These are phyloP conservation scores for Drosophila vallismaia DNA, from an alignment of 2,888 invertebrate species.

Conservation along the genomic window DNA sequence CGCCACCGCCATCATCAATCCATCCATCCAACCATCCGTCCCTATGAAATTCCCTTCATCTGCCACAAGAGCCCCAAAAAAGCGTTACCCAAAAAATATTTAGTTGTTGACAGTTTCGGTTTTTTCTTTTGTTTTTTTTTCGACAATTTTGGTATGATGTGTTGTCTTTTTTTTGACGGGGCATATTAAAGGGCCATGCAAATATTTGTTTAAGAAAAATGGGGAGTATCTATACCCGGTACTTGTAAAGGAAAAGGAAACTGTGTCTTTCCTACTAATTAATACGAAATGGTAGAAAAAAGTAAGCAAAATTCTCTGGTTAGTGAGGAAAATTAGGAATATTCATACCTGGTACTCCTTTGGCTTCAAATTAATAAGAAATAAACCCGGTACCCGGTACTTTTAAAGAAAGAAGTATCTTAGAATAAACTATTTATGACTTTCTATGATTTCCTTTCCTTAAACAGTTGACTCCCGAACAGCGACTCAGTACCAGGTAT, in stretches of 20 bases:
- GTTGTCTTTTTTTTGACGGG: conserved; percentile 1
- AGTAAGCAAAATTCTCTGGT: neutral
- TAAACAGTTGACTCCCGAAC: neutral
- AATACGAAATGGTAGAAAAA: neutral
- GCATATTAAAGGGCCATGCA: conserved; percentile 62
- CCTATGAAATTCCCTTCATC: conserved; percentile 10
- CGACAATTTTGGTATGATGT: conserved; percentile 2
- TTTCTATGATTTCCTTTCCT: neutral
- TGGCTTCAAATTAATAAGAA: no score
- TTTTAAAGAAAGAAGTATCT: no score
- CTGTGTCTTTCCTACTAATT: neutral
- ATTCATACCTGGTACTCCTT: no score
- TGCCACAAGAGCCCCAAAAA: conserved; percentile 14
- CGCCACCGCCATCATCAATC: conserved; percentile 26
- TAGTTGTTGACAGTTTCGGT: conserved; percentile 55
- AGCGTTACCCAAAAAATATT: conserved; percentile 46
- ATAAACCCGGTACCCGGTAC: no score
- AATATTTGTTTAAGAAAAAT: conserved; percentile 53
- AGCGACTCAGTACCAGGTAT: neutral
- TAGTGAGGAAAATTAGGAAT: no score
- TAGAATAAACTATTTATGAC: no score
- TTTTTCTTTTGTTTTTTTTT: conserved; percentile 29
- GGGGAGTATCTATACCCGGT: neutral
- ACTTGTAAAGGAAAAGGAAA: neutral
- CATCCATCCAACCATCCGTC: conserved; percentile 12